These are phyloP conservation scores for Syngnathus floridae DNA, from an alignment of 2,113 vertebrate genomes.

Conservation along the genomic window DNA sequence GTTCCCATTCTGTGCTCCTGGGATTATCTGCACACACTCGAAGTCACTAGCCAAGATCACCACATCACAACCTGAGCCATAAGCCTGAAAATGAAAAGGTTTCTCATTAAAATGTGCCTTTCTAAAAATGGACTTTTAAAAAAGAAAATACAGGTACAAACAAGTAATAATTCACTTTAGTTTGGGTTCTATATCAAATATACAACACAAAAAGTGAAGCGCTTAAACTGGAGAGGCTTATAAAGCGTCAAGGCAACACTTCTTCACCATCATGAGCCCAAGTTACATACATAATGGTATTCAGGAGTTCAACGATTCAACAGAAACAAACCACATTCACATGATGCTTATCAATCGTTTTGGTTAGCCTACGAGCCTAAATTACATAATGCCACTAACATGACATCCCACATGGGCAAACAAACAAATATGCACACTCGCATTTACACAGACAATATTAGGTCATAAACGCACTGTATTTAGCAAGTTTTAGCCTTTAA, in stretches of 20 bases:
- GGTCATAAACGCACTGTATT: not conserved
- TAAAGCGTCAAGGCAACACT: not conserved
- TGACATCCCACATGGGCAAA: too few species aligned
- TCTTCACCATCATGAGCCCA: not conserved
- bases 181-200: not conserved
- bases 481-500: not conserved
- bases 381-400: too few species aligned
- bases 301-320: too few species aligned
- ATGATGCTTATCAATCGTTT: too few species aligned
- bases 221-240: not conserved
- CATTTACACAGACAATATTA: too few species aligned
- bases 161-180: not conserved
- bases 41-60: slow-evolving; percentile 95
- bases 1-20: slow-evolving; percentile 98
- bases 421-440: too few species aligned
- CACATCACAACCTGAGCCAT: slow-evolving; percentile 96
- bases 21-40: slow-evolving; percentile 98
- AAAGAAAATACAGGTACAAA: not conserved
- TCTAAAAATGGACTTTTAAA: not conserved
- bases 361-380: too few species aligned
- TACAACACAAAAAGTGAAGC: not conserved
- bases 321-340: too few species aligned
- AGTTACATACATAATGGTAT: not conserved
- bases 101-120: not conserved
- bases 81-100: slow-evolving; percentile 75